These are phyloP conservation scores for Anodontia alba DNA, from an alignment of 2,888 invertebrate genomes.

Conservation along the genomic window DNA sequence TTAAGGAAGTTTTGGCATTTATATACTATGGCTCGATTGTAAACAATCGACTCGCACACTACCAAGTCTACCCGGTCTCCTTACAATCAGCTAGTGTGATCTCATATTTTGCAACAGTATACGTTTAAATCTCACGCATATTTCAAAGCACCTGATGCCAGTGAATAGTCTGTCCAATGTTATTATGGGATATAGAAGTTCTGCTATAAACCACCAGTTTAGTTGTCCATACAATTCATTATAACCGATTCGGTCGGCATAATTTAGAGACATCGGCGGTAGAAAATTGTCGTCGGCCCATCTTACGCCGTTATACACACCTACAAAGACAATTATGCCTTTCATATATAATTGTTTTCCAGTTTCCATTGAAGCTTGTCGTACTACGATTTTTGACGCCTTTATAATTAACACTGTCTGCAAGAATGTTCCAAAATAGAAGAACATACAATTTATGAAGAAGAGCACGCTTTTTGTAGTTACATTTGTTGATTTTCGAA, in stretches of 20 bases:
- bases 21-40: too few relatives aligned
- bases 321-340: background rate
- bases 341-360: background rate
- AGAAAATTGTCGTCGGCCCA: background rate
- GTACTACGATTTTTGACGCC: background rate
- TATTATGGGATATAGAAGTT: background rate
- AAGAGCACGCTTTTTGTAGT: conserved; percentile 1
- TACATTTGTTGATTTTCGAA: background rate
- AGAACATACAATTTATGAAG: conserved; percentile 15
- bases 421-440: conserved; percentile 10
- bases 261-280: background rate
- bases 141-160: background rate
- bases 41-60: too few relatives aligned
- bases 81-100: too few relatives aligned
- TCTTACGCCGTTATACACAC: background rate
- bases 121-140: background rate
- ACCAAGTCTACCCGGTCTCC: too few relatives aligned
- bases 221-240: background rate
- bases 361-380: background rate
- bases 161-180: background rate
- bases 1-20: too few relatives aligned
- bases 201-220: background rate
- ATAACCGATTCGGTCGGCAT: background rate
- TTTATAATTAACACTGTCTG: conserved; percentile 12
- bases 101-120: too few relatives aligned